These are phyloP conservation scores for Ophion ellenae DNA, from an alignment of 2,888 invertebrate species.

Conservation along the genomic window DNA sequence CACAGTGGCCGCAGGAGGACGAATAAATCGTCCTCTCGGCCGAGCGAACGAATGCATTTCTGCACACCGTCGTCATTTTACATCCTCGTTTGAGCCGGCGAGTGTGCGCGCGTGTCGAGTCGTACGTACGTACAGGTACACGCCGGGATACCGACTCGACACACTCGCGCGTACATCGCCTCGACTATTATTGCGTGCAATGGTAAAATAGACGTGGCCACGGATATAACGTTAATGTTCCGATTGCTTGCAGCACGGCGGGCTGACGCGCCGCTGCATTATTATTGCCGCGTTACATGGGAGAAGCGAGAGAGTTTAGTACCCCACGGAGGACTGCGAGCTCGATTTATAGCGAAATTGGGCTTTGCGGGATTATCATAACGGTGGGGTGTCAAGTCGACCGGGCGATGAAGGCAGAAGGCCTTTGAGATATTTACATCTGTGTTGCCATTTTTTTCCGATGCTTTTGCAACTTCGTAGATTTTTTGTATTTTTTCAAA, in stretches of 20 bases:
- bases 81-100: constrained; percentile 38
- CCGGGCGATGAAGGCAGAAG: neutral
- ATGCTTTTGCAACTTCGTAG: neutral
- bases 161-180: constrained; percentile 28
- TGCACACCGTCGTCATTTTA: constrained; percentile 28
- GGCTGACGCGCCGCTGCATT: constrained; percentile 34
- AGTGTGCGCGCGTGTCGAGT: constrained; percentile 34
- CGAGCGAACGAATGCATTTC: constrained; percentile 38
- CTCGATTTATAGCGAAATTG: constrained; percentile 26
- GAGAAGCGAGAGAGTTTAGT: constrained; percentile 30
- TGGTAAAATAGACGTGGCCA: constrained; percentile 52
- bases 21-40: constrained; percentile 53
- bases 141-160: constrained; percentile 24
- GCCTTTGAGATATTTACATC: neutral
- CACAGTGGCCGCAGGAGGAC: constrained; percentile 24
- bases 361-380: constrained; percentile 20
- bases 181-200: constrained; percentile 47
- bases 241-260: constrained; percentile 35
- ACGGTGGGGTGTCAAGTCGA: neutral
- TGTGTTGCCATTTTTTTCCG: too few species aligned
- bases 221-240: constrained; percentile 35
- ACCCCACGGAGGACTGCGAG: neutral
- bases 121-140: constrained; percentile 30
- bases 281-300: constrained; percentile 30
- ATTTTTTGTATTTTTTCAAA: neutral